phyloP scores from a whole-genome alignment of 2,797 vertebrate genomes.

The Pygocentrus nattereri region DNA sequence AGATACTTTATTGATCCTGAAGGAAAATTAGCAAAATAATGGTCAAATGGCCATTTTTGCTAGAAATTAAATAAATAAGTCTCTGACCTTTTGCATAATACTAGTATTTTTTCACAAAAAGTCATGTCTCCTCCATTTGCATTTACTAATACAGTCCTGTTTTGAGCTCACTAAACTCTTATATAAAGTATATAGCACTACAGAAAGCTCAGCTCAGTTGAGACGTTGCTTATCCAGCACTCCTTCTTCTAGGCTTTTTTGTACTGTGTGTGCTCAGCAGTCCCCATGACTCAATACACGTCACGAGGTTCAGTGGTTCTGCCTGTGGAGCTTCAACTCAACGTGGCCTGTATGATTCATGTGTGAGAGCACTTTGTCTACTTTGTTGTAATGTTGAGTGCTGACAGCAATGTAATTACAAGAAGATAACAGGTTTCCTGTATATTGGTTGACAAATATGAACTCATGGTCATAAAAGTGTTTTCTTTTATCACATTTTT shows the following conservation, averaged over 20 bases:
- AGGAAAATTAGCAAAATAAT: too few relatives aligned
- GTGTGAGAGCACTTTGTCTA: slow-evolving; percentile 44
- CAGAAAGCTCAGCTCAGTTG: slow-evolving; percentile 5
- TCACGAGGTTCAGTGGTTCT: slow-evolving; percentile 52
- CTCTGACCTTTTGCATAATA: neutral
- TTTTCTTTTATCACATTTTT: slow-evolving; percentile 9
- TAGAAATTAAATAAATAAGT: too few relatives aligned
- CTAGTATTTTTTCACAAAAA: too few relatives aligned
- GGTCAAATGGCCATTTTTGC: too few relatives aligned
- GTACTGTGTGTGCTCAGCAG: slow-evolving; percentile 40
- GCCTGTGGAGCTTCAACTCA: slow-evolving; percentile 43
- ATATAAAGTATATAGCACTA: neutral
- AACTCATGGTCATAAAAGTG: slow-evolving; percentile 28
- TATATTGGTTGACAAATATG: slow-evolving; percentile 34
- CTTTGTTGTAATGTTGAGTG: slow-evolving; percentile 58
- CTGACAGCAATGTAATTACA: slow-evolving; percentile 39
- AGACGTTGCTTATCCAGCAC: slow-evolving; percentile 31
- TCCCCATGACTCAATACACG: slow-evolving; percentile 19
- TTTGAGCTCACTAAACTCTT: neutral
- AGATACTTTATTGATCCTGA: too few relatives aligned
- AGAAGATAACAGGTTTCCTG: slow-evolving; percentile 41
- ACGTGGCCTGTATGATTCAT: slow-evolving; percentile 40
- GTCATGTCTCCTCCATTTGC: too few relatives aligned
- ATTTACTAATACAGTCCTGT: neutral
- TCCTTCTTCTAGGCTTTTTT: neutral